Evolutionary conservation across 2,888 invertebrate species (phyloP), one percentile per base, ranked within the genome.

Genomic region (Neria commutata): DNA sequence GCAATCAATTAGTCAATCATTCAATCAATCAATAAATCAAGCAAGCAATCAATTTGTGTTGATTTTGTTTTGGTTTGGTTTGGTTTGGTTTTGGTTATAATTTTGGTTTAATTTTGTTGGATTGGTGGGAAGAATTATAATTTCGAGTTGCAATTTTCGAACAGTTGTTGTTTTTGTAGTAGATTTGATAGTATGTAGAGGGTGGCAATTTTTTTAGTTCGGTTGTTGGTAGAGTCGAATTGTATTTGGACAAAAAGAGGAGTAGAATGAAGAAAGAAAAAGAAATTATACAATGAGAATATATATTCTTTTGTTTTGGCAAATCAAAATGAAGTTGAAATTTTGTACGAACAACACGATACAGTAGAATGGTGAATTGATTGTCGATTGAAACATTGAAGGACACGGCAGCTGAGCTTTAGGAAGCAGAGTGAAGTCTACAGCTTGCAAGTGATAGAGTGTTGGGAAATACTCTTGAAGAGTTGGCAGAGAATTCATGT

Each of bases 231-330:
- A n/a, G n/a, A n/a, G n/a, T n/a, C n/a, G n/a, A n/a, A n/a, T n/a
- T n/a, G n/a, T n/a, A n/a, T n/a, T n/a, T n/a, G n/a, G 34, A 56
- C 58, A 61, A 45, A 67, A 61, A 62, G 60, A 65, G 65, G 65
- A 65, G 64, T 54, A 59, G 58, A 63, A 61, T 59, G 56, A 67
- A 58, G 54, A 62, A 60, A 67, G 61, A 64, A 66, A 60, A 63
- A 64, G 67, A 69, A 71, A 65, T 51, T 56, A 66, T 66, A 63
- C 63, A 63, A 67, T 67, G 62, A 64, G 60, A 66, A 64, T 68
- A 73, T 63, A 67, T 62, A 62, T 65, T 56, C 37, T 25, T 56
- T 42, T 52, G 8, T 50, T 50, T 51, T 46, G 24, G 14, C 47
- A 47, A 47, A 47, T 47, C 8, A 47, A 47, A 47, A 47, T 24